A percentile compares a stretch with the other conserved stretches of the same genome.
Conservation (phyloP, 2,888 invertebrate species). For the Spilosoma lubricipeda region DNA sequence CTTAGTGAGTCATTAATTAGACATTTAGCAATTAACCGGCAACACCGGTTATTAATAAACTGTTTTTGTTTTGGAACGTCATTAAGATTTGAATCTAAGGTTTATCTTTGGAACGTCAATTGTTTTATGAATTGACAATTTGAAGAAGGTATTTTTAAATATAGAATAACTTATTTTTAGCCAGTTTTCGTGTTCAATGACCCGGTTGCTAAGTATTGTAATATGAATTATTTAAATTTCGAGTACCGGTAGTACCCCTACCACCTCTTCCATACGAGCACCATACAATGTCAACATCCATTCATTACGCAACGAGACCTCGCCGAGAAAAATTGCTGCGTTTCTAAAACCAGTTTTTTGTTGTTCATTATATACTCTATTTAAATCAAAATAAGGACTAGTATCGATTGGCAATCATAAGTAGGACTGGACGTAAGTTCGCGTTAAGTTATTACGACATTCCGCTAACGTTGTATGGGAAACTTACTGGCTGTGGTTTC, state of each 20-base stretch:
- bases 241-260: conserved; percentile 52
- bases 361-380: conserved; percentile 52
- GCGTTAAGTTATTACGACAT: conserved; percentile 63
- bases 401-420: conserved; percentile 49
- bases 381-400: conserved; percentile 44
- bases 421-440: conserved; percentile 60
- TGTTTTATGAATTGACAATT: background rate
- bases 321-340: conserved; percentile 73
- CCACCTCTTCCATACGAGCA: conserved; percentile 51
- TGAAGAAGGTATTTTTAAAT: background rate
- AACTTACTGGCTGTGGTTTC: conserved; percentile 36
- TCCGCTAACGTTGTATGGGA: conserved; percentile 54
- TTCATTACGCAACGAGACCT: conserved; percentile 82
- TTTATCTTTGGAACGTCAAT: conserved; percentile 8
- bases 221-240: conserved; percentile 37
- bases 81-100: conserved; percentile 8
- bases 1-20: background rate
- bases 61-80: conserved; percentile 3
- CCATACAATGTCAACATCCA: conserved; percentile 79
- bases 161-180: background rate
- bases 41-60: conserved; percentile 17
- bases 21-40: conserved; percentile 1
- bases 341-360: conserved; percentile 63
- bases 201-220: background rate
- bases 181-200: background rate